Conservation (phyloP, 2,888 invertebrate species). For the Polydrusus cervinus region DNA sequence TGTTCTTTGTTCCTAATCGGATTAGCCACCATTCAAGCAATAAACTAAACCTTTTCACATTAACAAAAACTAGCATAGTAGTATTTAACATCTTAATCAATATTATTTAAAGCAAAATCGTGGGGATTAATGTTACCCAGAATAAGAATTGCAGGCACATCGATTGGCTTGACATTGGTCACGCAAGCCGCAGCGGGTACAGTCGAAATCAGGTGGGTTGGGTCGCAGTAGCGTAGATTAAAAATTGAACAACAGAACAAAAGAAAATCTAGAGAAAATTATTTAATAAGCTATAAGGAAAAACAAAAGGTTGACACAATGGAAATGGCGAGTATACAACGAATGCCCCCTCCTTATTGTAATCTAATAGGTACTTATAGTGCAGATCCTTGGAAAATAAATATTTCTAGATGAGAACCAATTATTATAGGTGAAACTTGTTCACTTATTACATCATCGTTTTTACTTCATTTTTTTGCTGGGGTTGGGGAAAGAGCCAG, state of each 20-base stretch:
- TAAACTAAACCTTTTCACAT: background rate
- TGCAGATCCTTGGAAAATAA: too few species aligned
- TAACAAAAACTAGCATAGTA: background rate
- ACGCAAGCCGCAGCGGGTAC: constrained; percentile 30
- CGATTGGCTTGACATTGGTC: constrained; percentile 30
- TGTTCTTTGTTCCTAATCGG: too few species aligned
- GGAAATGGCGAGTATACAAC: too few species aligned
- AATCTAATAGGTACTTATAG: too few species aligned
- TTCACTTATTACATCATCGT: too few species aligned
- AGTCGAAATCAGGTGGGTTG: constrained; percentile 22
- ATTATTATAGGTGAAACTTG: too few species aligned
- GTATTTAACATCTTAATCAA: constrained; percentile 11
- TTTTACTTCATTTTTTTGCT: too few species aligned
- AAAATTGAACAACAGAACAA: background rate
- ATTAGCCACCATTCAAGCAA: background rate
- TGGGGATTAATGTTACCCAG: constrained; percentile 16
- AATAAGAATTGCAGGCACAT: constrained; percentile 37
- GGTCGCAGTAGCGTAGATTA: constrained; percentile 19
- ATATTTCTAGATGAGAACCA: too few species aligned
- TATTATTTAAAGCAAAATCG: constrained; percentile 21
- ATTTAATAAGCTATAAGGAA: background rate
- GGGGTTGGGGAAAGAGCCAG: too few species aligned
- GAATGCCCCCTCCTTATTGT: too few species aligned
- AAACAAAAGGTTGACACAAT: too few species aligned
- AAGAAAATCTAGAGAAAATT: background rate